Evolutionary conservation across 2,797 vertebrate species (phyloP), one percentile per base, ranked within the genome.

Genomic region (Sebastiscus albofasciatus): DNA sequence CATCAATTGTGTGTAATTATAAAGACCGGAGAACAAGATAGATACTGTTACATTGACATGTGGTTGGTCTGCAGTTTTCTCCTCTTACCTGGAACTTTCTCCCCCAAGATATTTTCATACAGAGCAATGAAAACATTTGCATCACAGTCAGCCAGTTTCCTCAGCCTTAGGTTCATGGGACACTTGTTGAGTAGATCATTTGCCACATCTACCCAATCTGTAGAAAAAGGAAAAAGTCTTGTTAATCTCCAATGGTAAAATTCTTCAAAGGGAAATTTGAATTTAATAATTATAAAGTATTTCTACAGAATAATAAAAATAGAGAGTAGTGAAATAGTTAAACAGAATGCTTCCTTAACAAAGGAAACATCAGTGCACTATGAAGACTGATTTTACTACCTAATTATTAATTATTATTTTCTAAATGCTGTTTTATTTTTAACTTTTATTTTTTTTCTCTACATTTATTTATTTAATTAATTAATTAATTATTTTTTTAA

Each of bases 141-240:
- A 87, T 96, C 95, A 83, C 98, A 99, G 55, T 99, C 97, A 0
- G 94, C 92, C 80, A 99, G 92, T 80, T 90, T 94, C 22, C 88
- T 94, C 87, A 99, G 89, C 65, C 84, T 95, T 68, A 94, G 88
- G 78, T 96, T 95, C 90, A 97, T 81, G 82, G 95, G 95, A 94
- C 97, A 99, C 92, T 96, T 97, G 89, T 82, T 95, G 83, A 98
- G 95, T 70, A 99, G 96, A 86, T 95, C 93, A 92, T 98, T 99
- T 84, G 97, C 97, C 93, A 97, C 85, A 68, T 92, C 93, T 80
- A 98, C 90, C 97, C 97, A 99, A 81, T 97, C 98, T 99, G 89
- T 46, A 39, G 27, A 36, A 54, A 39, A 42, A 76, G 5, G 18
- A 3, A 11, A 55, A 7, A 5, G 22, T 36, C 24, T 39, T 42